Base-by-base conservation (phyloP, 2,888 invertebrate genomes). In the Leptinotarsa rubiginosa region DNA sequence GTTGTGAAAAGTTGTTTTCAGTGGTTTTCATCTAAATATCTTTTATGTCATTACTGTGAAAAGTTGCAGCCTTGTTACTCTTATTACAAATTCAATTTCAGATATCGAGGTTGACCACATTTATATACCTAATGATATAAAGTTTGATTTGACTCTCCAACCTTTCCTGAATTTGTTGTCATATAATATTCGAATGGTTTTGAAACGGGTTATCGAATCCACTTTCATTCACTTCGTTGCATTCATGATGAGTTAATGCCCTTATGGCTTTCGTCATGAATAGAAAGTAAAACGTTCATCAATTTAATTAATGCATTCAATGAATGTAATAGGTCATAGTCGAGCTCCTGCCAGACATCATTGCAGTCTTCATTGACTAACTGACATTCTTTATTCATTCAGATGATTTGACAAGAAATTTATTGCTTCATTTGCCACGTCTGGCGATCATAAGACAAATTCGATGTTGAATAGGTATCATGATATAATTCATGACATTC, bases 361-460 rank as follows among this genome's bases (percentile, higher is more conserved):
- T 47, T 69, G 56, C 47, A 69, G 20, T 69, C 56, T 69, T 69
- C 56, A 69, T 69, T 69, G 69, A 69, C 47, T 56, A 56, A 59
- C 31, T 56, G 56, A 56, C 69, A 69, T 69, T 68, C 68, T 41
- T 25, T 12, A 22, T 25, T 54, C 41, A 68, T 22, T 69, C 56
- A 49, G 52, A 69, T 54, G 69, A 41, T 12, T 50, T 69, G 52
- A 25, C 7, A 31, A 54, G n/a, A 31, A 52, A 68, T 31, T 18
- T n/a, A 52, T 10, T 54, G 18, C 18, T 20, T 54, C 68, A 68
- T 68, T 50, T 54, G 54, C 18, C 41, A 31, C 47, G 56, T 69
- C 69, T 69, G 62, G 16, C 16, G 41, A 59, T 69, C 52, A 41
- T 20, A 0, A 22, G 56, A 56, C 41, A 31, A 41, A 31, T 41